Base-by-base conservation (phyloP, 1,140 invertebrate species). In the Heterodera carotae region DNA sequence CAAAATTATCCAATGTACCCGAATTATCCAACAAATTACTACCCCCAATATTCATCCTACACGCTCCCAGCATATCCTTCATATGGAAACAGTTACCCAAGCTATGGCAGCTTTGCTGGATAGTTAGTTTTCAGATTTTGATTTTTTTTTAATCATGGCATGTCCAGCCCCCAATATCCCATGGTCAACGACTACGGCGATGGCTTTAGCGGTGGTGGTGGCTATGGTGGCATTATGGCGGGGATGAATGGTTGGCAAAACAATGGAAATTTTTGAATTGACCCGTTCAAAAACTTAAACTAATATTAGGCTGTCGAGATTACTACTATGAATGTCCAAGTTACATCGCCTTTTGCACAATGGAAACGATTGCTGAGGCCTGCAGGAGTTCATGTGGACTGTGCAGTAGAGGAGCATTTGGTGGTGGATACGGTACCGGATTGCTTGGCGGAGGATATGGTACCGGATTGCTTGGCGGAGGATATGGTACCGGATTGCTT, bases 351-450 rank as follows among this genome's bases (percentile, higher is more conserved):
- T 74, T 64, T 60, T 74, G 71, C 25, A 22, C 64, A 2, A 64
- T 62, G 25, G 43, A 43, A 56, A 31, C 56, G 0, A 74, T 74
- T 33, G 71, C 56, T 0, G 71, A 74, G 64, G 71, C 56, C n/a
- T 74, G 71, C 64, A 74, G 66, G 71, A 25, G 25, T 6, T 62
- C 56, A 43, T 74, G 71, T 60, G 53, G 71, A 10, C 25, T 62
- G 36, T 74, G 71, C 36, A 56, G 64, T 74, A 10, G 62, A 2
- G 48, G 48, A 15, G 2, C 5, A 4, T 22, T 56, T n/a, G 15
- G 15, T 56, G 48, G 8, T 18, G 48, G 48, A 15, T 56, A 56
- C 48, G 48, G 48, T 22, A 22, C 12, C 18, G 22, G 12, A 22
- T 10, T 43, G 39, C 39, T 43, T 4, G 39, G 39, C 15, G 39